A percentile compares a stretch with the other conserved stretches of the same genome.
phyloP scores from a whole-genome alignment of 2,797 vertebrate species.

The Scolopax bukidnonensis region DNA sequence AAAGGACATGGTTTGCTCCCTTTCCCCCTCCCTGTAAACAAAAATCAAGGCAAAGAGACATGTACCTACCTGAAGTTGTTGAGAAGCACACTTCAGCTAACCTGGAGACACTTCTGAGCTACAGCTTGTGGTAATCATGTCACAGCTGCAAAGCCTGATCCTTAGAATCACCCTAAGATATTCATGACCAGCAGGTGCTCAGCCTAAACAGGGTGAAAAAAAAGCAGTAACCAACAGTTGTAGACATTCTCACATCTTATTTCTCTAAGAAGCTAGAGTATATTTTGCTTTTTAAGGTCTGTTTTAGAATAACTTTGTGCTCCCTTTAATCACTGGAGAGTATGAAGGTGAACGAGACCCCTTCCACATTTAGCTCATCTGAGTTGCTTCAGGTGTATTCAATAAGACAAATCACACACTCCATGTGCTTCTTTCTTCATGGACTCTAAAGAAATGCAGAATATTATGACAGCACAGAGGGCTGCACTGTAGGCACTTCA shows the following conservation, averaged over 20 bases:
- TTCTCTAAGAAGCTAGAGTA: background rate
- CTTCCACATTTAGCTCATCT: background rate
- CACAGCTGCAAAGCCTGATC: background rate
- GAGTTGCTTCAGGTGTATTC: background rate
- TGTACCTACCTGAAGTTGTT: background rate
- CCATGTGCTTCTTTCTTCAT: background rate
- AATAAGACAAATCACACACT: background rate
- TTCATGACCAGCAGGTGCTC: background rate
- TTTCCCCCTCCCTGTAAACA: background rate
- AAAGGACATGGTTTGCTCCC: background rate
- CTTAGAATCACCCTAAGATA: background rate
- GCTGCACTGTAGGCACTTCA: background rate
- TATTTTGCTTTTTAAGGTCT: background rate
- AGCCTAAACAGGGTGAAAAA: background rate
- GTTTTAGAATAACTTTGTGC: background rate
- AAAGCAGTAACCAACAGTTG: background rate
- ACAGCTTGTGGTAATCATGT: background rate
- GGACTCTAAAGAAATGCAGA: background rate
- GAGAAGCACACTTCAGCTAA: constrained; percentile 4
- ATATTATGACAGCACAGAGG: background rate
- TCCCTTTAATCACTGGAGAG: background rate
- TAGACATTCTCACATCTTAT: background rate
- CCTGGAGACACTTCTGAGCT: background rate
- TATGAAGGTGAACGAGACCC: background rate
- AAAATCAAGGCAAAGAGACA: background rate